Conservation (phyloP, 2,113 vertebrate genomes). For the Bubo bubo region DNA sequence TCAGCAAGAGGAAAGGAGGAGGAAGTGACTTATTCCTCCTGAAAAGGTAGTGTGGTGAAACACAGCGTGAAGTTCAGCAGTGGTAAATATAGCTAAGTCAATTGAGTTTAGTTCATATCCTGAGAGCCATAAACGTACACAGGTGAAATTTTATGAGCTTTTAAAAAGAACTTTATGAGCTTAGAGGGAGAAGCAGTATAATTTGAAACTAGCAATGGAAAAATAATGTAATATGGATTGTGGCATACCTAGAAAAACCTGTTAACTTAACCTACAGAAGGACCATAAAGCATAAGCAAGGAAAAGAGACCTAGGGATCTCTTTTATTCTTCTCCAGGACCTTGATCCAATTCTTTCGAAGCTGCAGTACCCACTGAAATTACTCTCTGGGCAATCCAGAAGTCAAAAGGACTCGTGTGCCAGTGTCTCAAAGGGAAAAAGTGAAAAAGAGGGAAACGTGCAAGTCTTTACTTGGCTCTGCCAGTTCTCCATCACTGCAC, state of each 20-base stretch:
- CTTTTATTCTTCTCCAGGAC: neutral
- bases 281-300: neutral
- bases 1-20: constrained; percentile 7
- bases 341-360: neutral
- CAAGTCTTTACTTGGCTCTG: neutral
- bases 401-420: neutral
- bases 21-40: constrained; percentile 44
- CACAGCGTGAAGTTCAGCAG: constrained; percentile 46
- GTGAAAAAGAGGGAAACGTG: neutral
- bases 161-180: constrained; percentile 78
- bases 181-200: constrained; percentile 73
- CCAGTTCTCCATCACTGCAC: neutral
- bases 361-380: neutral
- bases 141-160: constrained; percentile 80
- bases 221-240: constrained; percentile 75
- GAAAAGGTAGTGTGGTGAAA: constrained; percentile 20
- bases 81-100: constrained; percentile 73
- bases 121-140: constrained; percentile 75
- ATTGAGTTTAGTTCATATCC: constrained; percentile 73
- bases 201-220: constrained; percentile 75
- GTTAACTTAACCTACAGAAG: constrained; percentile 35
- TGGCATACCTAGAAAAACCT: constrained; percentile 67
- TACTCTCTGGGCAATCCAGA: neutral
- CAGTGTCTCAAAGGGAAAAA: neutral
- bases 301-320: neutral